Evolutionary conservation across 2,113 vertebrate genomes (phyloP).

Genomic region (Carassius carassius): DNA sequence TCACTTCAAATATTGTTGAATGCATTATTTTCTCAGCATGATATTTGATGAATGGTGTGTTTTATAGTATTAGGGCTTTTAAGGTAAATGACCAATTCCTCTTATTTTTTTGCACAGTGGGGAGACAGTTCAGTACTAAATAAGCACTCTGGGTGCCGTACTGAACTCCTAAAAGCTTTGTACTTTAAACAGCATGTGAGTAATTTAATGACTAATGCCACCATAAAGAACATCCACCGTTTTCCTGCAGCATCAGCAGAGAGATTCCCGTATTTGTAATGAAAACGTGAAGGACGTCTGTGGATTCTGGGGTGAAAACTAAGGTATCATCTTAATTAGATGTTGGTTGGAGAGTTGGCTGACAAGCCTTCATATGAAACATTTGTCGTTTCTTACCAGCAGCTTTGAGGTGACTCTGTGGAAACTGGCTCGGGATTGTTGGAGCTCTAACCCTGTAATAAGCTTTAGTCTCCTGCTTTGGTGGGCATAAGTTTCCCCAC

Average conservation of each 20-base stretch:
- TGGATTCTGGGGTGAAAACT: not conserved
- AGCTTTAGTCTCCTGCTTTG: not conserved
- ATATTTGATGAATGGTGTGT: not conserved
- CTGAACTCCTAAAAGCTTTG: constrained; percentile 43
- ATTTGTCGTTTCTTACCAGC: not conserved
- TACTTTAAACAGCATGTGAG: constrained; percentile 46
- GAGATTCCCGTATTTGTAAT: not conserved
- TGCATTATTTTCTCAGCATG: not conserved
- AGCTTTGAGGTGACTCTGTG: not conserved
- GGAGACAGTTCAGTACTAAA: constrained; percentile 1
- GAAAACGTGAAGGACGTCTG: not conserved
- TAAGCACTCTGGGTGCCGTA: constrained; percentile 27
- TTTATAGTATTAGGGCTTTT: constrained; percentile 17
- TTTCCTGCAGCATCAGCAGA: not conserved
- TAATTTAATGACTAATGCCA: constrained; percentile 28
- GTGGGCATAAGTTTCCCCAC: not conserved
- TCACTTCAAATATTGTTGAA: constrained; percentile 9
- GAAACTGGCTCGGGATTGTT: not conserved
- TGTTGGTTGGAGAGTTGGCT: not conserved
- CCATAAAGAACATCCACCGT: not conserved
- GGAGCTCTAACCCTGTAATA: constrained; percentile 21
- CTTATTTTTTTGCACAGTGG: not conserved
- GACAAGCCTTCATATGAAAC: not conserved
- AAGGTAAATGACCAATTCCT: not conserved
- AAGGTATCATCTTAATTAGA: not conserved